These are phyloP conservation scores for Chlorops oryzae DNA, from an alignment of 1,140 invertebrate genomes.

Conservation along the genomic window DNA sequence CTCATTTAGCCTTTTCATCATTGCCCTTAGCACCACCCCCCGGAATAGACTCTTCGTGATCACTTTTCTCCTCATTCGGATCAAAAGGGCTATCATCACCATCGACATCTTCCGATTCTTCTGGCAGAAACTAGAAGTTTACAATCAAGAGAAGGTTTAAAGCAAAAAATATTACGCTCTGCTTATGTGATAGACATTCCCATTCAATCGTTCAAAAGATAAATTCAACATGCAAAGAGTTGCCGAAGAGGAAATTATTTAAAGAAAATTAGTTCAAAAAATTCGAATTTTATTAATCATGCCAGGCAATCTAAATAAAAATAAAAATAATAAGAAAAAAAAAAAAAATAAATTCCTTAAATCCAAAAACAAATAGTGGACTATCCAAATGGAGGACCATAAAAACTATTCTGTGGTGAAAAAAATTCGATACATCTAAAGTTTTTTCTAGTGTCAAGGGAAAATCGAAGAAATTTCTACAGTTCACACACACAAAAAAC, in stretches of 20 bases:
- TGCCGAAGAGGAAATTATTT: too few relatives aligned
- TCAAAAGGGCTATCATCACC: conserved; percentile 46
- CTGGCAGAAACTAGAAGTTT: conserved; percentile 44
- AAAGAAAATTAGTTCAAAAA: too few relatives aligned
- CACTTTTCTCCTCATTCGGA: conserved; percentile 44
- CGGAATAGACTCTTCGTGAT: conserved; percentile 29
- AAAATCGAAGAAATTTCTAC: not conserved
- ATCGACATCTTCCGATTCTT: conserved; percentile 45
- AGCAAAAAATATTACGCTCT: too few relatives aligned
- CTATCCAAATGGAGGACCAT: not conserved
- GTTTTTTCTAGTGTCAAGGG: not conserved
- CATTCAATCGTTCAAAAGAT: too few relatives aligned
- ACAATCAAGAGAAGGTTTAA: too few relatives aligned
- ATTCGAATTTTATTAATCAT: not conserved
- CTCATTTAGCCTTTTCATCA: too few relatives aligned
- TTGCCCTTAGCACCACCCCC: conserved; percentile 11
- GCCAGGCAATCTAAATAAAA: not conserved
- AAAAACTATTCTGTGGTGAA: not conserved
- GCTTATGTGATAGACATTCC: too few relatives aligned
- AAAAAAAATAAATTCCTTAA: conserved; percentile 1
- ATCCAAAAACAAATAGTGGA: not conserved
- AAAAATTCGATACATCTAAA: not conserved
- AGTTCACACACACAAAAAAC: too few relatives aligned
- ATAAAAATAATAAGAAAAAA: not conserved
- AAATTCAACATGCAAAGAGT: too few relatives aligned